A percentile compares a stretch with the other conserved stretches of the same genome.
phyloP scores from a whole-genome alignment of 2,888 invertebrate genomes.

The Volucella zonaria region DNA sequence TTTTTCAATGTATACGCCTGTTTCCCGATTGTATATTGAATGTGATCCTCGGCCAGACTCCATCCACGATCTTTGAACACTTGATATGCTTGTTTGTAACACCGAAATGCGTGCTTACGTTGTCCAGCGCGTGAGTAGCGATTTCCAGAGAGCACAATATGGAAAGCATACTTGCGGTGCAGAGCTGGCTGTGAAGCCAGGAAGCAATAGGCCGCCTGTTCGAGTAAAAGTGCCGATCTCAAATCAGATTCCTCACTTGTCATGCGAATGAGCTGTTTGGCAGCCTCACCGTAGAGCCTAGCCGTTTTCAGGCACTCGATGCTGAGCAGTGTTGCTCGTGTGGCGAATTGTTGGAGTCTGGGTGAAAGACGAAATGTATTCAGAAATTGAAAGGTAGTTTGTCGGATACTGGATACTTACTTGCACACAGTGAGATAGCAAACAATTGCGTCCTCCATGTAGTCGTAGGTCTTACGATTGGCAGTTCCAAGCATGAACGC shows the following conservation, averaged over 20 bases:
- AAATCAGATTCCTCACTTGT: constrained; percentile 99
- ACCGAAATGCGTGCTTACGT: constrained; percentile 94
- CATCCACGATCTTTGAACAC: constrained; percentile 89
- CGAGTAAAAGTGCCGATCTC: constrained; percentile 94
- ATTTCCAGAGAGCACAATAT: constrained; percentile 97
- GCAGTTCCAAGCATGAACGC: constrained; percentile 94
- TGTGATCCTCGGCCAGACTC: constrained; percentile 97
- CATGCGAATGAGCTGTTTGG: constrained; percentile 96
- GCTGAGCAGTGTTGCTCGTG: constrained; percentile 94
- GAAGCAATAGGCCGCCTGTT: constrained; percentile 97
- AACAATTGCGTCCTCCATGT: constrained; percentile 97
- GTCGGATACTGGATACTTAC: constrained; percentile 82
- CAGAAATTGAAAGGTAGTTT: background rate
- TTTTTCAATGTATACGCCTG: constrained; percentile 92
- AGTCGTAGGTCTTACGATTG: constrained; percentile 90
- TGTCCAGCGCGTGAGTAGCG: constrained; percentile 96
- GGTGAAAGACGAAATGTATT: background rate
- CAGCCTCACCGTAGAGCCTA: constrained; percentile 94
- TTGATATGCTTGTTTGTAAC: constrained; percentile 96
- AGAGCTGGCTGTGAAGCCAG: constrained; percentile 86
- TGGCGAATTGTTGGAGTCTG: constrained; percentile 95
- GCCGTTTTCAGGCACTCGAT: constrained; percentile 92
- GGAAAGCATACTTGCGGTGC: constrained; percentile 97
- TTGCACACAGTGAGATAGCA: constrained; percentile 96
- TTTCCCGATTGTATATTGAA: constrained; percentile 95